A percentile compares a stretch with the other conserved stretches of the same genome.
These are phyloP conservation scores for Platalea minor DNA, from an alignment of 2,797 vertebrate species.

Conservation along the genomic window DNA sequence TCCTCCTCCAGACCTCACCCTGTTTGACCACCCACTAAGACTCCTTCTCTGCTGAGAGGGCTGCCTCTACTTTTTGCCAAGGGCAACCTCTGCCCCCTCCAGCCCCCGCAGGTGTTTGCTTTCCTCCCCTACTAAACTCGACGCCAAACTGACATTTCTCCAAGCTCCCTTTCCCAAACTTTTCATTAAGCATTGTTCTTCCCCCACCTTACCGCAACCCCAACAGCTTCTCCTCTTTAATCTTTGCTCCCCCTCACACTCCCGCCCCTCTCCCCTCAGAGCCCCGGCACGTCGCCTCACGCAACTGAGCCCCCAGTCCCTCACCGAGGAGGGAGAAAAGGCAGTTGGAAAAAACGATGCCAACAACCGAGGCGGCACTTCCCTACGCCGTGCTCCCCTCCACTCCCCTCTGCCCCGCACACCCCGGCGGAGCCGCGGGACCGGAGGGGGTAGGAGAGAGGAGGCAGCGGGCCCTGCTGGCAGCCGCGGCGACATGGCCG, in stretches of 20 bases:
- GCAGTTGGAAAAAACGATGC: rapidly evolving
- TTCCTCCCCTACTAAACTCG: not conserved
- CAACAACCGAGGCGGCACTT: rapidly evolving
- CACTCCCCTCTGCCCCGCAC: not conserved
- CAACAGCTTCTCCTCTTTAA: not conserved
- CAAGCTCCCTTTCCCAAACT: not conserved
- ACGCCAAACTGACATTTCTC: not conserved
- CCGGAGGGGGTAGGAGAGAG: not conserved
- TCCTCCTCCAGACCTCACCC: too few relatives aligned
- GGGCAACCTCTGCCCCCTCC: not conserved
- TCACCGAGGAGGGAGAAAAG: not conserved
- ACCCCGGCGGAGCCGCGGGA: rapidly evolving
- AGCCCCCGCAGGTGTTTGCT: not conserved
- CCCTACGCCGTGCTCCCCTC: rapidly evolving
- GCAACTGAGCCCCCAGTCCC: rapidly evolving
- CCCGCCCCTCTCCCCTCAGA: not conserved
- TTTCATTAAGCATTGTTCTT: not conserved
- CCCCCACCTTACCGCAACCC: not conserved
- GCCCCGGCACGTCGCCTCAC: rapidly evolving
- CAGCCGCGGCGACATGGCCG: rapidly evolving
- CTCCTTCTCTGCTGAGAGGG: not conserved
- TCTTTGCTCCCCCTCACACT: rapidly evolving
- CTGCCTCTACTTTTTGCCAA: too few relatives aligned
- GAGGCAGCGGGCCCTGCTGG: not conserved
- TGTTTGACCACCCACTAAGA: rapidly evolving